Conservation (phyloP, 2,113 vertebrate species). For the Corydoras maculifer region DNA sequence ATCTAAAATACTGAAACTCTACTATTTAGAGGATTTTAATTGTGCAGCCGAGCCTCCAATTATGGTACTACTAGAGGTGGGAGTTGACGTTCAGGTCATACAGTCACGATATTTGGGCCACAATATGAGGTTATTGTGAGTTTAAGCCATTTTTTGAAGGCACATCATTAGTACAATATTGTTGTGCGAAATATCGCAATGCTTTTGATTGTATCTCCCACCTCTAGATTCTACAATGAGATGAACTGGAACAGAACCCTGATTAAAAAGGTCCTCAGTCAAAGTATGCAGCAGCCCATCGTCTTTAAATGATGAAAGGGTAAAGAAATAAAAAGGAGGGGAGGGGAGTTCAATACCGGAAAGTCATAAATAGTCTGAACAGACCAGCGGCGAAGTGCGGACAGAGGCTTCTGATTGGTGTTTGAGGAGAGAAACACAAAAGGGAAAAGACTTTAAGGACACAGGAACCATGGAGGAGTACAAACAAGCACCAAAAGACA, state of each 20-base stretch:
- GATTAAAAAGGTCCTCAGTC: slow-evolving; percentile 10
- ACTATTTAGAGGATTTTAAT: no score
- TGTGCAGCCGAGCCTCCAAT: no score
- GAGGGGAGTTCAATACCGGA: slow-evolving; percentile 79
- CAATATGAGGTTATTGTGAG: no score
- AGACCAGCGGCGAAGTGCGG: slow-evolving; percentile 92
- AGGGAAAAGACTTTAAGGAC: slow-evolving; percentile 53
- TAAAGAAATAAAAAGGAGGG: neutral
- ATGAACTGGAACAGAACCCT: neutral
- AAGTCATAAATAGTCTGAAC: slow-evolving; percentile 97
- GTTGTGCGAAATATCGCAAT: no score
- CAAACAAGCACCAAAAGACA: slow-evolving; percentile 16
- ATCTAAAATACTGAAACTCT: no score
- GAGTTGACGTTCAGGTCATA: no score
- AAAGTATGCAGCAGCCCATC: neutral
- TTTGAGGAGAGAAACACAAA: slow-evolving; percentile 51
- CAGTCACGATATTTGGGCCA: no score
- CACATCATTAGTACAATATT: no score
- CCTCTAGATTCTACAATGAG: no score
- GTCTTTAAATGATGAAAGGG: slow-evolving; percentile 37
- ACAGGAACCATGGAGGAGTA: slow-evolving; percentile 21
- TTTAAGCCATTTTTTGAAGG: no score
- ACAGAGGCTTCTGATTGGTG: slow-evolving; percentile 85
- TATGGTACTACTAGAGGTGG: no score
- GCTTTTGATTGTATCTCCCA: no score